A percentile compares a stretch with the other conserved stretches of the same genome.
Evolutionary conservation across 2,113 vertebrate genomes (phyloP).

Genomic region (Erinaceus europaeus): DNA sequence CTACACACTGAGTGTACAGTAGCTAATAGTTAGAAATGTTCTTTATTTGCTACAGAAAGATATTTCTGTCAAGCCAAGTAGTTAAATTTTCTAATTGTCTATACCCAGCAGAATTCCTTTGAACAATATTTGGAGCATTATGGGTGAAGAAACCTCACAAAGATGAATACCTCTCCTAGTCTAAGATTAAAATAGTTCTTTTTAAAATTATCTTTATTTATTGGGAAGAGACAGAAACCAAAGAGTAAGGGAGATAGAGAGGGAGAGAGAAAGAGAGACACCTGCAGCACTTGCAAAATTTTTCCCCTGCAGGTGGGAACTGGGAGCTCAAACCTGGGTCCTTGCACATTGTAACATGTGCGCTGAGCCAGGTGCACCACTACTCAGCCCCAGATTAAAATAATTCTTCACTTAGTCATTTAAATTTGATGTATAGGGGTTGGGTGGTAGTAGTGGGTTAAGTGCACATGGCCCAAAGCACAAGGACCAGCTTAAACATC

Average conservation of each 20-base stretch:
- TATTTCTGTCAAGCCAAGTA: background rate
- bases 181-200: background rate
- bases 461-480: too few relatives aligned
- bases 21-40: background rate
- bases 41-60: background rate
- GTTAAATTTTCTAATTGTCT: background rate
- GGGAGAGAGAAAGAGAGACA: too few relatives aligned
- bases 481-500: too few relatives aligned
- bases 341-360: too few relatives aligned
- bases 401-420: background rate
- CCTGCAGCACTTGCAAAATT: too few relatives aligned
- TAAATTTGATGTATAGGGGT: background rate
- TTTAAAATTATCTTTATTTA: too few relatives aligned
- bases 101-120: background rate
- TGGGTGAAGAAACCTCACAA: background rate
- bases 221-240: too few relatives aligned
- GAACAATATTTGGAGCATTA: background rate
- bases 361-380: too few relatives aligned
- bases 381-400: constrained; percentile 6
- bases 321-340: too few relatives aligned
- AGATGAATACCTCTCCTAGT: background rate
- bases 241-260: too few relatives aligned
- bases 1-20: background rate
- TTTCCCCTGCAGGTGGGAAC: too few relatives aligned
- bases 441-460: too few relatives aligned